A percentile compares a stretch with the other conserved stretches of the same genome.
Evolutionary conservation across 2,797 vertebrate genomes (phyloP).

Genomic region (Clangula hyemalis): DNA sequence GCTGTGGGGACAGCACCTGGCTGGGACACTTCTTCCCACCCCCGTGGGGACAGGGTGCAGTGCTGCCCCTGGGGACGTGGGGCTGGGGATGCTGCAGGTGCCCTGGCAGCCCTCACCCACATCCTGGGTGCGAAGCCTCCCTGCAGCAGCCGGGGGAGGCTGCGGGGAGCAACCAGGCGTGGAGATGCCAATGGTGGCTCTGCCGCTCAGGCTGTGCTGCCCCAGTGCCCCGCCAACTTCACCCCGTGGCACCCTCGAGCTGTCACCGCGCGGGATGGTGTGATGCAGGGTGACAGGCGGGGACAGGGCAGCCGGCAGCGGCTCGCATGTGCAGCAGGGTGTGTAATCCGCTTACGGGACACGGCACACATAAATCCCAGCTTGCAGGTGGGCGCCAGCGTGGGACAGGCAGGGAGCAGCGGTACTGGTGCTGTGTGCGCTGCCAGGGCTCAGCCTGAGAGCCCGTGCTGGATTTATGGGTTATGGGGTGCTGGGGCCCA

Average conservation of each 20-base stretch:
- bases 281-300: background rate
- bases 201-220: background rate
- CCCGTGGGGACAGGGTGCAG: background rate
- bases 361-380: background rate
- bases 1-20: background rate
- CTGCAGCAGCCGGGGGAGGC: too few species aligned
- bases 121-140: background rate
- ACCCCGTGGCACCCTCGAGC: background rate
- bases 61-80: background rate
- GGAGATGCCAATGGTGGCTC: background rate
- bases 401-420: background rate
- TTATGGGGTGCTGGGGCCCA: accelerated
- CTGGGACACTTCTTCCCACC: background rate
- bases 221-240: background rate
- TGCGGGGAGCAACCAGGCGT: background rate
- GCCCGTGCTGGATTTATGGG: accelerated
- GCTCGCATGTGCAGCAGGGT: background rate
- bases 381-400: background rate
- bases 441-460: background rate
- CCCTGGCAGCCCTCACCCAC: too few species aligned
- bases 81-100: background rate
- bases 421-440: background rate
- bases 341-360: constrained; percentile 42
- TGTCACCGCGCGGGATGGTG: background rate
- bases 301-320: background rate